Percentiles rank a stretch among this genome's conserved stretches.
Conservation (phyloP, 1,140 invertebrate genomes). For the Drosophila rufa region DNA sequence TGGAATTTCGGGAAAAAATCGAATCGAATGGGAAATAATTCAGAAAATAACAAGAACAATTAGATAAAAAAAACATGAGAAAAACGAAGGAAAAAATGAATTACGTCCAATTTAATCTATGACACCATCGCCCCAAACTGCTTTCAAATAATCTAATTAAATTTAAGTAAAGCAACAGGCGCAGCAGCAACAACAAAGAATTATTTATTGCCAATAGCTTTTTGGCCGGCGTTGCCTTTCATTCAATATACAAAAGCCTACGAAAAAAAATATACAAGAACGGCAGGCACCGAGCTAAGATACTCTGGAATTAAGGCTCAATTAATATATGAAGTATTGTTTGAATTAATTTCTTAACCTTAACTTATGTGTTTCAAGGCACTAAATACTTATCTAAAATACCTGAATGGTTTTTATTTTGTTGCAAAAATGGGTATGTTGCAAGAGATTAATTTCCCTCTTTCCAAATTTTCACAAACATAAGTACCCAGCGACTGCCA, state of each 20-base stretch:
- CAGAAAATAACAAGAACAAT: constrained; percentile 5
- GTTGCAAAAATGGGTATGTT: too few relatives aligned
- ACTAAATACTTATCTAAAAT: too few relatives aligned
- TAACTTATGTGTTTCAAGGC: too few relatives aligned
- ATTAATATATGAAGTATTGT: background rate
- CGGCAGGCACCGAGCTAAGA: constrained; percentile 11
- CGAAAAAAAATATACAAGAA: constrained; percentile 23
- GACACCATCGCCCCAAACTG: constrained; percentile 79
- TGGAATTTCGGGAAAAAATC: background rate
- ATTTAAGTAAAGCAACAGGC: constrained; percentile 72
- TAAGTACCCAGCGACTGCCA: constrained; percentile 7
- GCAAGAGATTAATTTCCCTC: too few relatives aligned
- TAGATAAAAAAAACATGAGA: constrained; percentile 26
- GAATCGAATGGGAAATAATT: background rate
- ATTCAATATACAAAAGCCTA: constrained; percentile 63
- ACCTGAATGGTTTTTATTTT: too few relatives aligned
- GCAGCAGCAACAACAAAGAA: constrained; percentile 63
- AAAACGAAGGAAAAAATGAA: constrained; percentile 48
- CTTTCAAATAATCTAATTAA: constrained; percentile 83
- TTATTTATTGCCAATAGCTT: constrained; percentile 77
- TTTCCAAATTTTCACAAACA: background rate
- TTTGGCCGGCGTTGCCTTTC: constrained; percentile 62
- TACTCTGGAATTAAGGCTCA: constrained; percentile 11
- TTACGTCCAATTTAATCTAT: constrained; percentile 79
- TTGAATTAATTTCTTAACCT: too few relatives aligned